These are phyloP conservation scores for Myrmophylax atrothorax DNA, from an alignment of 2,113 vertebrate genomes.

Conservation along the genomic window DNA sequence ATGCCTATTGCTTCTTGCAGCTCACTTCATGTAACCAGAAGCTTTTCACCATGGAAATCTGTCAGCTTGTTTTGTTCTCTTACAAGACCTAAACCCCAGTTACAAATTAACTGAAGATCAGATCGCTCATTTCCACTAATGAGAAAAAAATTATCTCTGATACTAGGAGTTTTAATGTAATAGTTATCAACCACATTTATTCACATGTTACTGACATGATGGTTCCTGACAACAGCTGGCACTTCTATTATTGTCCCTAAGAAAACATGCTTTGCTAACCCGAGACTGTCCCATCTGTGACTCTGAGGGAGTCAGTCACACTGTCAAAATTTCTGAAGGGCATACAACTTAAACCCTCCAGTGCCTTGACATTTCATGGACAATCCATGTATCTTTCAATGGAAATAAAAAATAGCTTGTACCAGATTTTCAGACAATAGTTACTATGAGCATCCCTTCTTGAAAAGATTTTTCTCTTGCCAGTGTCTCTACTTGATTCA, in stretches of 20 bases:
- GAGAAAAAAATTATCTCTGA: background rate
- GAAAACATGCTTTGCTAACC: background rate
- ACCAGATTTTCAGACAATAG: background rate
- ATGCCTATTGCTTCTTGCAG: slow-evolving; percentile 35
- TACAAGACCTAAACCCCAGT: background rate
- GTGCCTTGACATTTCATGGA: background rate
- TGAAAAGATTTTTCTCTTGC: background rate
- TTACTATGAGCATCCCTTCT: background rate
- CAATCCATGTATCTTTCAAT: background rate
- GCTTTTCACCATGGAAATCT: slow-evolving; percentile 18
- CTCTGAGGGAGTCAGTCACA: background rate
- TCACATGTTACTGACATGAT: background rate
- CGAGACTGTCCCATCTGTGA: background rate
- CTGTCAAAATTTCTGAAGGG: background rate
- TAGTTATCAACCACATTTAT: background rate
- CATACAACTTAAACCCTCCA: background rate
- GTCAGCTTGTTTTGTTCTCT: background rate
- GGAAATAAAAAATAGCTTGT: background rate
- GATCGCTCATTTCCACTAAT: background rate
- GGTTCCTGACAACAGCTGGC: background rate
- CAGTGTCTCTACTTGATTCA: background rate
- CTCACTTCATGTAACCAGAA: slow-evolving; percentile 38
- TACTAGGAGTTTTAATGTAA: background rate
- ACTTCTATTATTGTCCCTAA: background rate
- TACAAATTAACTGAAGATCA: background rate